phyloP scores from a whole-genome alignment of 2,113 vertebrate species.

The Lasiurus borealis region DNA sequence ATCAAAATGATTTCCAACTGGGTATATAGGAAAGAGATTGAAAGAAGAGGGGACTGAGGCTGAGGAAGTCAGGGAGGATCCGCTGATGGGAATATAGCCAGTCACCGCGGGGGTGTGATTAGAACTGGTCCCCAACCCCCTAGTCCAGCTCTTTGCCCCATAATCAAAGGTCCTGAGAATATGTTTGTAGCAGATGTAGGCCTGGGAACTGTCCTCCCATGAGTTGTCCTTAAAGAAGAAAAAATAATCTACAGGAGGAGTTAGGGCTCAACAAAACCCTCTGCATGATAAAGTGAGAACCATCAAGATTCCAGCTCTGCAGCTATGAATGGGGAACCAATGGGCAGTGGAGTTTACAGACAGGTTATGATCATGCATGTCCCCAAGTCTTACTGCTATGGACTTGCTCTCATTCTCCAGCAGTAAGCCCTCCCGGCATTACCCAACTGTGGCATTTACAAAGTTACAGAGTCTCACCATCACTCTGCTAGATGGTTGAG shows the following conservation, averaged over 20 bases:
- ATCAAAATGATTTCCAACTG: background rate
- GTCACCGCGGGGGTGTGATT: background rate
- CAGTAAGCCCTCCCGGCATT: background rate
- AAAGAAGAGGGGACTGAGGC: background rate
- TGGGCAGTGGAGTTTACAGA: background rate
- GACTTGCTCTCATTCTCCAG: no score
- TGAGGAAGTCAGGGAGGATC: background rate
- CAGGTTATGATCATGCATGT: background rate
- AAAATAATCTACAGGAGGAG: background rate
- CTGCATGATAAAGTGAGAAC: background rate
- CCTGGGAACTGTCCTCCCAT: background rate
- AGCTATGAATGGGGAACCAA: background rate
- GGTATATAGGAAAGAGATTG: background rate
- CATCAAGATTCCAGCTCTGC: background rate
- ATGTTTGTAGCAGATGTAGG: background rate
- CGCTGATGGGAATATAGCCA: background rate
- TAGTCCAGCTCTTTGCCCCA: background rate
- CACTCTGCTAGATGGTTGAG: background rate
- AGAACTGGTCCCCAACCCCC: background rate
- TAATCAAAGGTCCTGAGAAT: background rate
- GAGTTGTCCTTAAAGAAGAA: background rate
- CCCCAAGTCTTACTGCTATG: background rate
- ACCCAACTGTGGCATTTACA: background rate
- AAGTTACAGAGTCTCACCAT: background rate
- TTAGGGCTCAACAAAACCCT: background rate